Conservation (phyloP, 2,797 vertebrate species). For the Kryptolebias ocellatus region DNA sequence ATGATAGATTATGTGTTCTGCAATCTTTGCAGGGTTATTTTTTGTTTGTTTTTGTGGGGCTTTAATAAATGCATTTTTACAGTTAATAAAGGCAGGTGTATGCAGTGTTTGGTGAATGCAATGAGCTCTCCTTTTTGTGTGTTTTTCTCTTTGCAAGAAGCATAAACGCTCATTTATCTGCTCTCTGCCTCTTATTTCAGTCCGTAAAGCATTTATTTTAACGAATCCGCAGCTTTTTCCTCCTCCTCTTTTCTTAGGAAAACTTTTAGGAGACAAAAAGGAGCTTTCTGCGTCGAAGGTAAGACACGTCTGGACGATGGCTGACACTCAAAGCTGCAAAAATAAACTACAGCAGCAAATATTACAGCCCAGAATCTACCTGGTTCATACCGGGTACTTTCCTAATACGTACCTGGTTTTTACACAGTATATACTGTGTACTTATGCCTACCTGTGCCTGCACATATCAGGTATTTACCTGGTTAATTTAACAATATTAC, state of each 20-base stretch:
- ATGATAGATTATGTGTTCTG: conserved; percentile 82
- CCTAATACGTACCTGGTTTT: too few relatives aligned
- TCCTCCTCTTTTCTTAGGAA: not conserved
- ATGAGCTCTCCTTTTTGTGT: conserved; percentile 14
- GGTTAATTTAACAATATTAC: too few relatives aligned
- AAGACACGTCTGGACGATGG: conserved; percentile 10
- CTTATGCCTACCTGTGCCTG: too few relatives aligned
- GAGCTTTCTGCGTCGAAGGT: conserved; percentile 40
- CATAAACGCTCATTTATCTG: conserved; percentile 30
- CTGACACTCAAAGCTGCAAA: not conserved
- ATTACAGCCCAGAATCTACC: too few relatives aligned
- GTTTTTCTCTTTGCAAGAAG: conserved; percentile 20
- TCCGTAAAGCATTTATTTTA: conserved; percentile 6
- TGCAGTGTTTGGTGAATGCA: conserved; percentile 64
- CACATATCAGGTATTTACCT: too few relatives aligned
- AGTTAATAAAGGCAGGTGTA: conserved; percentile 58
- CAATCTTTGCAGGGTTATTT: conserved; percentile 76
- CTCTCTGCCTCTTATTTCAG: conserved; percentile 1
- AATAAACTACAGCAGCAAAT: not conserved
- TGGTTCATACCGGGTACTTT: too few relatives aligned
- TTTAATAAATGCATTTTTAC: conserved; percentile 85
- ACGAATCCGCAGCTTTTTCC: not conserved
- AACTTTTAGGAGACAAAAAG: conserved; percentile 35
- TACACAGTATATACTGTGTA: too few relatives aligned
- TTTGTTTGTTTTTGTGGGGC: conserved; percentile 66